These are phyloP conservation scores for Catostylus mosaicus DNA, from an alignment of 30 jellyfish, hydroid and myxozoan genomes.

Conservation along the genomic window DNA sequence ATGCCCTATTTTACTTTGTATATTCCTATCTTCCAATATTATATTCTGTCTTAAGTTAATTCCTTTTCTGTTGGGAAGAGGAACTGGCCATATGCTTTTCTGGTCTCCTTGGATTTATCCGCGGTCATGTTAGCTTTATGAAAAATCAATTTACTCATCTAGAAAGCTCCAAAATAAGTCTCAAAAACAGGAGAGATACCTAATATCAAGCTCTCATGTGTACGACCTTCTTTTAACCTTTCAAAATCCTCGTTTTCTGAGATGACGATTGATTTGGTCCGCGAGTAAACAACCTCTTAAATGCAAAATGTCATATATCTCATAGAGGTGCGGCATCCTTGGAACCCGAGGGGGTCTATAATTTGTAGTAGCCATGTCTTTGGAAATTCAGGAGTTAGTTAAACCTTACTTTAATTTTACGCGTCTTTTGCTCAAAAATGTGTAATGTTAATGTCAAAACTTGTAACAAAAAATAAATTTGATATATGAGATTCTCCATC, in stretches of 20 bases:
- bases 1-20: neutral
- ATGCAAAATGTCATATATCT: slow-evolving; percentile 7
- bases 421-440: too few species aligned
- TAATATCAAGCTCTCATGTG: neutral
- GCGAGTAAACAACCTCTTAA: slow-evolving; percentile 1
- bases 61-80: neutral
- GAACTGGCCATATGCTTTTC: slow-evolving; percentile 16
- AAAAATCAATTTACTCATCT: too few species aligned
- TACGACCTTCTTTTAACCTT: neutral
- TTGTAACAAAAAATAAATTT: too few species aligned
- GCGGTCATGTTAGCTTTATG: too few species aligned
- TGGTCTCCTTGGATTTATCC: too few species aligned
- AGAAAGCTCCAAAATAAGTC: too few species aligned
- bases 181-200: neutral
- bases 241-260: neutral
- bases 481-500: too few species aligned
- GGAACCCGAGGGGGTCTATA: too few species aligned
- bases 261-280: neutral
- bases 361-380: too few species aligned
- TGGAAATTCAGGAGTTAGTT: too few species aligned
- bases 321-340: neutral
- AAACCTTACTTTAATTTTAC: too few species aligned
- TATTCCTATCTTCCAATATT: neutral
- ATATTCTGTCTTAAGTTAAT: neutral
- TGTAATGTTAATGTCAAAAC: too few species aligned